These are phyloP conservation scores for Beris morrisii DNA, from an alignment of 2,888 invertebrate species.

Conservation along the genomic window DNA sequence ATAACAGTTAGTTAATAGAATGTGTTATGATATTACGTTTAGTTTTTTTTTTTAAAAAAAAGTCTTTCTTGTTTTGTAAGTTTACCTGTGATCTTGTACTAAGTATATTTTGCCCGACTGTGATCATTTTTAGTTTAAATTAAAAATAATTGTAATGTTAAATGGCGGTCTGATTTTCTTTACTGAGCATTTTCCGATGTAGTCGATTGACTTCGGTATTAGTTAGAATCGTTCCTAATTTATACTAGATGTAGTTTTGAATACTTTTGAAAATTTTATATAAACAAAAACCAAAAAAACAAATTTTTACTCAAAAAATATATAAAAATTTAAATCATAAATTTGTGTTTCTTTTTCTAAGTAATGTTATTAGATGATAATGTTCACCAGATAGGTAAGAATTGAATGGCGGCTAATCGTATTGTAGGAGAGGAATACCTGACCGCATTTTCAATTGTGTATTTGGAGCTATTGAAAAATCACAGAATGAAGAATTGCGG, in stretches of 20 bases:
- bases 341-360: too few species aligned
- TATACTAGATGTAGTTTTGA: conserved; percentile 5
- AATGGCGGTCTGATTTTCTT: conserved; percentile 8
- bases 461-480: too few species aligned
- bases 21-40: not conserved
- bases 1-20: not conserved
- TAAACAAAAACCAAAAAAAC: not conserved
- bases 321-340: not conserved
- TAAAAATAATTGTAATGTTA: not conserved
- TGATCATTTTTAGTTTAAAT: conserved; percentile 18
- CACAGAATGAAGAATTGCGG: too few species aligned
- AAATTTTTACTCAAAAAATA: conserved; percentile 6
- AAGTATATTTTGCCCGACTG: conserved; percentile 10
- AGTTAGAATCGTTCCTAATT: conserved; percentile 19
- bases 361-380: too few species aligned
- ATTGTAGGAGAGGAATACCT: too few species aligned
- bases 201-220: not conserved
- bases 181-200: not conserved
- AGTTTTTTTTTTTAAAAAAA: too few species aligned
- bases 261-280: not conserved
- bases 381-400: too few species aligned
- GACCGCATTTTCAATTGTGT: too few species aligned
- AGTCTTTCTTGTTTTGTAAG: too few species aligned
- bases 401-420: too few species aligned
- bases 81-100: conserved; percentile 23